A percentile compares a stretch with the other conserved stretches of the same genome.
phyloP scores from a whole-genome alignment of 2,797 vertebrate genomes.

The Gephyroberyx darwinii region DNA sequence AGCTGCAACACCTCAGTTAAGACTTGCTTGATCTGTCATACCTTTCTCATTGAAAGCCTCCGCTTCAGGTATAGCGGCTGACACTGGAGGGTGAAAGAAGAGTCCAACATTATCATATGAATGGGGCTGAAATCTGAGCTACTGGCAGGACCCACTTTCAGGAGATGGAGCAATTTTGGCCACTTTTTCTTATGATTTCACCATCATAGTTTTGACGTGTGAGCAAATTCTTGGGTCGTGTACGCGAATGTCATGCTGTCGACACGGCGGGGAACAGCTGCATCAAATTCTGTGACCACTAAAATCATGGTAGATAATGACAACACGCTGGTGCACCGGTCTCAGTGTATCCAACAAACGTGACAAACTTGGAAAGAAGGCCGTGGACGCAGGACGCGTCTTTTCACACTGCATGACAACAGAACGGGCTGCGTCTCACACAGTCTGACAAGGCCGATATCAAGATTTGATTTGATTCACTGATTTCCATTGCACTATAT shows the following conservation, averaged over 20 bases:
- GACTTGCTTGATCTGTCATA: conserved; percentile 14
- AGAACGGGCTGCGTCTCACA: background rate
- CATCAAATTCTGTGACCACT: conserved; percentile 4
- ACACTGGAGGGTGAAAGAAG: conserved; percentile 33
- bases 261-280: no score
- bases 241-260: no score
- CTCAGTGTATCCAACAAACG: conserved; percentile 22
- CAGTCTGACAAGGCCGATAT: background rate
- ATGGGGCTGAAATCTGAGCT: background rate
- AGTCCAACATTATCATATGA: background rate
- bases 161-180: background rate
- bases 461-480: no score
- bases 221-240: background rate
- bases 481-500: background rate
- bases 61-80: conserved; percentile 11
- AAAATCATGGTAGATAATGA: conserved; percentile 7
- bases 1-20: background rate
- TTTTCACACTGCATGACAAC: no score
- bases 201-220: background rate
- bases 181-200: no score
- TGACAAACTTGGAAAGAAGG: background rate
- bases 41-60: conserved; percentile 54
- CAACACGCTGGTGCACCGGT: conserved; percentile 1
- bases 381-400: no score
- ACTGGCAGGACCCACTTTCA: no score